Base-by-base conservation (phyloP, 2,888 invertebrate species). In the Xanthorhoe spadicearia region DNA sequence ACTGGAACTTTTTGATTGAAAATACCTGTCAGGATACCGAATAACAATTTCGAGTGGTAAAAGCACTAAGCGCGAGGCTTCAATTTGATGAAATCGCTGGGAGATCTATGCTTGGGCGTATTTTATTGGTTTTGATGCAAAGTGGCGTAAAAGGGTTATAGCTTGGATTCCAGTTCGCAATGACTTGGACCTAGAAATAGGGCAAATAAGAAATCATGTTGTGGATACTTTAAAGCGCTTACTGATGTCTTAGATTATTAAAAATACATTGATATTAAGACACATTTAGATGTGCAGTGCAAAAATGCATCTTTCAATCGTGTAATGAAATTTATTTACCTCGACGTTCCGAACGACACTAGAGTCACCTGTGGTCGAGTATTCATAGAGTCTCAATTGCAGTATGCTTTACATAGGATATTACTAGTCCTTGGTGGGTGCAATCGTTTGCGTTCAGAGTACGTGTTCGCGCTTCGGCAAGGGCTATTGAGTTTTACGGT, bases 401-500 rank as follows among this genome's bases (percentile, higher is more conserved):
- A 13, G 19, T 7, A 52, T 5, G 32, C 53, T 18, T 61, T 60
- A 48, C 23, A 59, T 54, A 32, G 35, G 7, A 50, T 9, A 15
- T 28, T 32, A 32, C 18, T 38, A 48, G 46, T 53, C 46, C 52
- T 46, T 43, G 43, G 28, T 13, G n/a, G 23, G 53, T 28, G 54
- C 63, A 64, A 70, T 64, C 74, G 71, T 74, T 74, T 58, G 60
- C 75, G 72, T 69, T 69, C 65, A 64, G 71, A 71, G 60, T 67
- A 59, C 69, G 65, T 70, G 72, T 69, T 72, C 68, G 60, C 66
- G 67, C 76, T 75, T 71, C 71, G 63, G 63, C 52, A 73, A 80
- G 74, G 74, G 81, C 81, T 82, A 82, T 84, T 78, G 79, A 86
- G 83, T 86, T 86, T 85, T 83, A 80, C 82, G 84, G 85, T 84